A percentile compares a stretch with the other conserved stretches of the same genome.
Conservation (phyloP, 2,113 vertebrate species). For the Hyperoodon ampullatus region DNA sequence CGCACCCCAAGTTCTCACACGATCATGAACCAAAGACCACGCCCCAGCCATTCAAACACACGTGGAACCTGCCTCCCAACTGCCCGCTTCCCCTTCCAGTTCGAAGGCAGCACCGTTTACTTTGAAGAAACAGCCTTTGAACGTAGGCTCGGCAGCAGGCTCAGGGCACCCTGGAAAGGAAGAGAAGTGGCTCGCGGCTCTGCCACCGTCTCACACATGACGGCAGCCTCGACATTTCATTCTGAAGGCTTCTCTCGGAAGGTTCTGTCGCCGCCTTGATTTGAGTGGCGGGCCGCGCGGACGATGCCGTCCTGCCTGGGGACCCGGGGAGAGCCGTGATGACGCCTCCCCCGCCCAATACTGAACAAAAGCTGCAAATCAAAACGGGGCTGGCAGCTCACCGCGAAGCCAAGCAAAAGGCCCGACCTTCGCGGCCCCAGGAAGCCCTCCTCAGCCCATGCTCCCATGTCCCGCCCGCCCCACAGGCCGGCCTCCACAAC, state of each 20-base stretch:
- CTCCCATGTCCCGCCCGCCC: background rate
- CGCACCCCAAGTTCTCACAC: background rate
- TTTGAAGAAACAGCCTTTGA: background rate
- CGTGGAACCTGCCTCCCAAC: background rate
- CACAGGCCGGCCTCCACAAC: accelerated
- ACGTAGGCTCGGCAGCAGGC: background rate
- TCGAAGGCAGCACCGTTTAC: background rate
- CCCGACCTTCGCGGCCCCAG: background rate
- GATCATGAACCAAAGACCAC: background rate
- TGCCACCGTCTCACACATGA: accelerated
- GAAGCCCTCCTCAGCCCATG: background rate
- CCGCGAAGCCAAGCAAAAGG: background rate
- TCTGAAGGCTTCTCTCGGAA: background rate
- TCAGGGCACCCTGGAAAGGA: accelerated
- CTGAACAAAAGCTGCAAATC: background rate
- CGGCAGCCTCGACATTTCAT: background rate
- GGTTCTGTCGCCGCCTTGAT: background rate
- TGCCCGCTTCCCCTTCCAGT: background rate
- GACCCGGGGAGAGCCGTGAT: background rate
- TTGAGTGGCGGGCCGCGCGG: accelerated
- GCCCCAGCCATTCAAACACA: background rate
- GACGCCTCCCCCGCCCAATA: background rate
- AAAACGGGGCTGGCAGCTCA: background rate
- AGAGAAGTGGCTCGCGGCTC: background rate
- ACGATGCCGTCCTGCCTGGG: accelerated